Percentiles rank a stretch among this genome's conserved stretches.
Conservation (phyloP, 2,888 invertebrate species). For the Mythimna impura region DNA sequence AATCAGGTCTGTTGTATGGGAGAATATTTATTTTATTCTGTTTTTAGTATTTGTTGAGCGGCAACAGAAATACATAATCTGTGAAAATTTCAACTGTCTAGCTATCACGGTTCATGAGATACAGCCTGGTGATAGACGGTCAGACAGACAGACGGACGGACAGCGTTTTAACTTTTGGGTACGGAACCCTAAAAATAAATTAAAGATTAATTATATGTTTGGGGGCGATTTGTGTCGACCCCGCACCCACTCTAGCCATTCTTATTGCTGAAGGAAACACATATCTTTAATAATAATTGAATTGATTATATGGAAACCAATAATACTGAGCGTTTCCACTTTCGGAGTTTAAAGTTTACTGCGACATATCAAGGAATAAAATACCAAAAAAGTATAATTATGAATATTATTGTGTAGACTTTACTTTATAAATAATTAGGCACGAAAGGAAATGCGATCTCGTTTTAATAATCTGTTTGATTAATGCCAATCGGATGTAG, state of each 20-base stretch:
- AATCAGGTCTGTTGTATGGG: too few relatives aligned
- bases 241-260: constrained; percentile 35
- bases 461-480: constrained; percentile 9
- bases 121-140: too few relatives aligned
- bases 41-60: too few relatives aligned
- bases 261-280: constrained; percentile 55
- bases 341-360: constrained; percentile 26
- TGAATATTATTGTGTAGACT: too few relatives aligned
- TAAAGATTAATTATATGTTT: constrained; percentile 37
- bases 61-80: too few relatives aligned
- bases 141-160: too few relatives aligned
- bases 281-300: constrained; percentile 50
- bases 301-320: constrained; percentile 56
- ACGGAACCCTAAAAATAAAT: constrained; percentile 1
- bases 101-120: too few relatives aligned
- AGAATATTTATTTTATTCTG: too few relatives aligned
- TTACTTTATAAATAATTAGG: not conserved
- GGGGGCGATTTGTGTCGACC: constrained; percentile 53
- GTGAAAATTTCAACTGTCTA: too few relatives aligned
- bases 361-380: constrained; percentile 14
- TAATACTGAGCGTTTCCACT: constrained; percentile 59
- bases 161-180: too few relatives aligned
- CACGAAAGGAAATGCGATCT: constrained; percentile 5
- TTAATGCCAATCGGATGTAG: constrained; percentile 14
- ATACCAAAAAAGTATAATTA: not conserved